Evolutionary conservation across 2,113 vertebrate genomes (phyloP).

Genomic region (Xiphias gladius): DNA sequence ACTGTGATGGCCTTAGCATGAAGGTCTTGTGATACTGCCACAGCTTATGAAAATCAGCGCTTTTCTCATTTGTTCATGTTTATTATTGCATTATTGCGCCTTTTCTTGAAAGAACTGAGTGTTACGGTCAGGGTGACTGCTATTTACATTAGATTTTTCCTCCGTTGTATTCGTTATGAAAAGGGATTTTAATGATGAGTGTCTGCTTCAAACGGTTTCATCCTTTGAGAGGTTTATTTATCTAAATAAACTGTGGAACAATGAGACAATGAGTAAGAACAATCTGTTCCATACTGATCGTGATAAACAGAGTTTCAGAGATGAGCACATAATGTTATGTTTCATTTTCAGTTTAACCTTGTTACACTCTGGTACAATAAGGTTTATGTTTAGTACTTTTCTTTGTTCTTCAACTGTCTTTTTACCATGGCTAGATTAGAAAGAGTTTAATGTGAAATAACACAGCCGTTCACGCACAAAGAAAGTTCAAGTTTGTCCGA

Average conservation of each 20-base stretch:
- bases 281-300: not conserved
- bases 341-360: not conserved
- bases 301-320: not conserved
- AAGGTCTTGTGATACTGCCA: conserved; percentile 42
- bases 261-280: conserved; percentile 9
- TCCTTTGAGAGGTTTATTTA: not conserved
- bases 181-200: not conserved
- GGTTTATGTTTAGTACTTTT: not conserved
- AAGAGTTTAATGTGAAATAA: not conserved
- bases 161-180: not conserved
- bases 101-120: conserved; percentile 43
- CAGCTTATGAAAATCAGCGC: conserved; percentile 47
- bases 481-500: not conserved
- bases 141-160: conserved; percentile 2
- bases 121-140: conserved; percentile 9
- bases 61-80: conserved; percentile 14
- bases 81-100: not conserved
- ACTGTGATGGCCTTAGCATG: conserved; percentile 41
- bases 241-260: not conserved
- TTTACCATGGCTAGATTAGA: not conserved
- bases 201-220: not conserved
- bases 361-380: not conserved
- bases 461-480: not conserved
- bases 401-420: not conserved
- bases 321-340: not conserved